Conservation (phyloP, 2,888 invertebrate species). For the Ophion ventricosus region DNA sequence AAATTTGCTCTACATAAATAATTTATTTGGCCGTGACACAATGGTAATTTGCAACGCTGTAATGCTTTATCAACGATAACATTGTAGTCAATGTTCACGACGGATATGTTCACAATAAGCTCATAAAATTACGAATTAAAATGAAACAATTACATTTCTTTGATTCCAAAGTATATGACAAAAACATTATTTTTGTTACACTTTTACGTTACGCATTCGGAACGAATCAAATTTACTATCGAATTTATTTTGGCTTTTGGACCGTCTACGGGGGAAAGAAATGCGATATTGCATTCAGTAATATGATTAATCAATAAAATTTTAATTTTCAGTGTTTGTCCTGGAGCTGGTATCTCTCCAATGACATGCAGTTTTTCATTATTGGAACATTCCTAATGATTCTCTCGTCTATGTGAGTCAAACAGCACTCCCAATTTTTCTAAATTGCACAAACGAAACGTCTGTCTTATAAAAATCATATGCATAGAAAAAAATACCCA, state of each 20-base stretch:
- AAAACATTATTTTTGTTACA: too few relatives aligned
- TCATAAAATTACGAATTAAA: too few relatives aligned
- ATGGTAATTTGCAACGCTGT: conserved; percentile 77
- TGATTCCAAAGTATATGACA: too few relatives aligned
- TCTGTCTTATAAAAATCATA: too few relatives aligned
- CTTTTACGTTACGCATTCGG: too few relatives aligned
- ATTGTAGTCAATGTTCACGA: neutral
- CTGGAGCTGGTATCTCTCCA: conserved; percentile 85
- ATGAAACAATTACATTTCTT: too few relatives aligned
- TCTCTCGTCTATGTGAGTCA: conserved; percentile 83
- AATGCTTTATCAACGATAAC: neutral
- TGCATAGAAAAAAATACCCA: neutral
- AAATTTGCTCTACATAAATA: conserved; percentile 84
- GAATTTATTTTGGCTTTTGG: neutral
- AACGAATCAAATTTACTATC: neutral
- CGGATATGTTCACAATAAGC: too few relatives aligned
- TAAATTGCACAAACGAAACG: neutral
- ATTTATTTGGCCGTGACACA: conserved; percentile 82
- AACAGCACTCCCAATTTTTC: conserved; percentile 11
- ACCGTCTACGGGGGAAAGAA: neutral
- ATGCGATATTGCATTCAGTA: neutral
- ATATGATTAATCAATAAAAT: conserved; percentile 14
- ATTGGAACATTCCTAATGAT: conserved; percentile 81
- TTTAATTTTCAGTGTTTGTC: conserved; percentile 81
- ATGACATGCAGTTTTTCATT: conserved; percentile 84